Evolutionary conservation across 2,797 vertebrate species (phyloP), one percentile per base, ranked within the genome.

Genomic region (Danio aesculapii): DNA sequence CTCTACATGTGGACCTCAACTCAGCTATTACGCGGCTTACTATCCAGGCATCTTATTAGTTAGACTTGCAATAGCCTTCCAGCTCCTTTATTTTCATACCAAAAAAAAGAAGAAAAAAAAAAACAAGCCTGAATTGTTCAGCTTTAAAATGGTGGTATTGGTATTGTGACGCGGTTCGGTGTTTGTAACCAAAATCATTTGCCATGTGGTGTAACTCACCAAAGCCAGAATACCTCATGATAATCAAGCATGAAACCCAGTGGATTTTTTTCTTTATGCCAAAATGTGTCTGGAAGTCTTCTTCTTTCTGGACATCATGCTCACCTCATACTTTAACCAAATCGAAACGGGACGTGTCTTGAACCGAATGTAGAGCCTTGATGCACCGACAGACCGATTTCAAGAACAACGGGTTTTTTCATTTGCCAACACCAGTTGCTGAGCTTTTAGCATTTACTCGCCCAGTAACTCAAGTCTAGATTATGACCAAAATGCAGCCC

Each of bases 201-300:
- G 87, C 88, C 85, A 87, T 86, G 84, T 73, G 90, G 90, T 90
- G 89, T 79, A 76, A 83, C 64, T 90, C 90, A 90, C 90, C 90
- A 91, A 90, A 92, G 88, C 89, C 90, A 89, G 85, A 91, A 90
- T 94, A 93, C 92, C 92, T 94, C 92, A 92, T 88, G 75, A 87
- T 75, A 84, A 84, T 88, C 82, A 73, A 86, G 74, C 84, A 89
- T 73, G 75, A 88, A 87, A 8, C 82, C 83, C 84, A 79, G 84
- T 74, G 47, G 88, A 84, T 76, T 63, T 77, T 77, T 79, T 79
- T 81, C 73, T 63, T 85, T 74, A 81, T 77, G 81, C 84, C 81
- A 78, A 83, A 83, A 78, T 39, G 59, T 52, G 14, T 68, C 58
- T 68, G 69, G 68, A 74, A 30, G 44, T 71, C 67, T 74, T 73